Evolutionary conservation across 2,888 invertebrate genomes (phyloP).

Genomic region (Dichetophora obliterata): DNA sequence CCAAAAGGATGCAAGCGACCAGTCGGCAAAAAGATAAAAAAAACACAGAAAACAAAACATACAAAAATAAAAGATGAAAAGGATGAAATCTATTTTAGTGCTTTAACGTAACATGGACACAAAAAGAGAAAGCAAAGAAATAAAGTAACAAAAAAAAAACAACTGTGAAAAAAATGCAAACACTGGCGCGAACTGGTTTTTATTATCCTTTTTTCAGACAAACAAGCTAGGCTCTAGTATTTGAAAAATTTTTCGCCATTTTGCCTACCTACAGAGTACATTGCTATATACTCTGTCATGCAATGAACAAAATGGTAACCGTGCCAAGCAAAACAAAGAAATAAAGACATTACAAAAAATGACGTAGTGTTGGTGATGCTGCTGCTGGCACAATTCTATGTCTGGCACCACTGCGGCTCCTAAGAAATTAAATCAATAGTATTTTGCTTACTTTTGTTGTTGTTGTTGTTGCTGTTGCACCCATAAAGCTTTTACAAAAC

Average conservation of each 20-base stretch:
- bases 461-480: background rate
- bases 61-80: background rate
- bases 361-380: background rate
- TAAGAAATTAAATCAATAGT: conserved; percentile 32
- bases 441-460: background rate
- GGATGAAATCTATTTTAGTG: background rate
- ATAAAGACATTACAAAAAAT: background rate
- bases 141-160: background rate
- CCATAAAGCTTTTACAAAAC: no score
- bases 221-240: background rate
- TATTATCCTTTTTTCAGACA: background rate
- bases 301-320: background rate
- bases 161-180: background rate
- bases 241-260: background rate
- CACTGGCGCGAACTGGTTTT: background rate
- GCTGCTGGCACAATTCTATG: background rate
- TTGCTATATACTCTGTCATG: background rate
- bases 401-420: background rate
- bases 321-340: background rate
- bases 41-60: background rate
- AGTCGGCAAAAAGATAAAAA: background rate
- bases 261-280: background rate
- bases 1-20: background rate
- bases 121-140: no score
- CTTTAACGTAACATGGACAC: no score